A percentile compares a stretch with the other conserved stretches of the same genome.
phyloP scores from a whole-genome alignment of 2,797 vertebrate species.

The Siniperca undulata region DNA sequence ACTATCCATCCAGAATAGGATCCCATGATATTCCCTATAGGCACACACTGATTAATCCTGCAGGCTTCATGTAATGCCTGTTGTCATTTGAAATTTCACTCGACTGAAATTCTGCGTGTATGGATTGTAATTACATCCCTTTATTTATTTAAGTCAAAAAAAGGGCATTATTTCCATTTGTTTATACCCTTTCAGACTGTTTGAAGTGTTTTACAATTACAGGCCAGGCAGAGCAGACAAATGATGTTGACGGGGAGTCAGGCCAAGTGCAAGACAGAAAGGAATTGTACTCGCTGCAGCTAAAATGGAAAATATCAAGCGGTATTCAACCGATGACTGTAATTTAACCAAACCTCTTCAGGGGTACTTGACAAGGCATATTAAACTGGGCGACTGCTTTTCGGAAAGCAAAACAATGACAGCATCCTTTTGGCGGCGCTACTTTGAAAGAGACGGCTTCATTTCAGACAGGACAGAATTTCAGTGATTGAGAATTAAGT shows the following conservation, averaged over 20 bases:
- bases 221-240: constrained; percentile 73
- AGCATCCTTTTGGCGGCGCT: constrained; percentile 35
- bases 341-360: constrained; percentile 78
- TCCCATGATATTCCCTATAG: neutral
- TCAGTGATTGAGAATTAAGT: constrained; percentile 19
- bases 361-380: constrained; percentile 69
- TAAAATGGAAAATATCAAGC: constrained; percentile 78
- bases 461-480: constrained; percentile 22
- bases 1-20: neutral
- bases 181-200: constrained; percentile 69
- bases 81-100: constrained; percentile 40
- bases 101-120: constrained; percentile 18
- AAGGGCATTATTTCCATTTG: constrained; percentile 65
- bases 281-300: constrained; percentile 63
- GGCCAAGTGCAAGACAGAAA: constrained; percentile 74
- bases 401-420: constrained; percentile 56
- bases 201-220: constrained; percentile 76
- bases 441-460: constrained; percentile 11
- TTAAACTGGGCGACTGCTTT: constrained; percentile 60
- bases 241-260: constrained; percentile 68
- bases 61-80: constrained; percentile 12
- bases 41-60: constrained; percentile 19
- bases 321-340: constrained; percentile 72
- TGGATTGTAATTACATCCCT: constrained; percentile 34
- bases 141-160: constrained; percentile 51